Evolutionary conservation across 2,888 invertebrate species (phyloP).

Genomic region (Chymomyza amoena): DNA sequence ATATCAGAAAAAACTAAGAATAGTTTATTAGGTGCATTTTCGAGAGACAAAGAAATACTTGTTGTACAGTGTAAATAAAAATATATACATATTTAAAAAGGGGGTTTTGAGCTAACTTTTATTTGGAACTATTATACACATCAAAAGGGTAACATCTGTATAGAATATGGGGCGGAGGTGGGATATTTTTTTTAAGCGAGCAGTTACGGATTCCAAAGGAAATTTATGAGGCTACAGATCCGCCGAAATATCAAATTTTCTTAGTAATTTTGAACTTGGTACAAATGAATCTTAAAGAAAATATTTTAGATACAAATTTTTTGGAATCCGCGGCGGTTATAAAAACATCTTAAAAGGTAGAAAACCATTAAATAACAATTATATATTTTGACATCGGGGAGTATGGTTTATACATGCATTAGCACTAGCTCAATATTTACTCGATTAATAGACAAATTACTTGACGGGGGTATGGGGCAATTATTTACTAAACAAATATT

Average conservation of each 20-base stretch:
- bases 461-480: constrained; percentile 14
- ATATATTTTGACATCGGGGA: too few species aligned
- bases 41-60: background rate
- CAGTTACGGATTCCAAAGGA: too few species aligned
- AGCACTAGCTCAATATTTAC: too few species aligned
- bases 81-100: background rate
- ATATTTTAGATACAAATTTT: too few species aligned
- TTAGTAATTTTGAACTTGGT: too few species aligned
- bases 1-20: too few species aligned
- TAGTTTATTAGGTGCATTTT: background rate
- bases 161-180: background rate
- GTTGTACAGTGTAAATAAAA: background rate
- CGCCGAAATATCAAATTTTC: too few species aligned
- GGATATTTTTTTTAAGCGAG: background rate
- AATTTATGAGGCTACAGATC: too few species aligned
- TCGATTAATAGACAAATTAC: constrained; percentile 4
- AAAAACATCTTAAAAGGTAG: background rate
- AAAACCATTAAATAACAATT: too few species aligned
- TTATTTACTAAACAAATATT: constrained; percentile 19
- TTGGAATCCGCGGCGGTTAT: background rate
- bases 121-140: background rate
- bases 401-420: background rate
- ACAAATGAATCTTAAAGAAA: too few species aligned
- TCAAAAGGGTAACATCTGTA: background rate
- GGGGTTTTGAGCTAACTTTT: background rate